These are phyloP conservation scores for Pedionomus torquatus DNA, from an alignment of 2,113 vertebrate genomes.

Conservation along the genomic window DNA sequence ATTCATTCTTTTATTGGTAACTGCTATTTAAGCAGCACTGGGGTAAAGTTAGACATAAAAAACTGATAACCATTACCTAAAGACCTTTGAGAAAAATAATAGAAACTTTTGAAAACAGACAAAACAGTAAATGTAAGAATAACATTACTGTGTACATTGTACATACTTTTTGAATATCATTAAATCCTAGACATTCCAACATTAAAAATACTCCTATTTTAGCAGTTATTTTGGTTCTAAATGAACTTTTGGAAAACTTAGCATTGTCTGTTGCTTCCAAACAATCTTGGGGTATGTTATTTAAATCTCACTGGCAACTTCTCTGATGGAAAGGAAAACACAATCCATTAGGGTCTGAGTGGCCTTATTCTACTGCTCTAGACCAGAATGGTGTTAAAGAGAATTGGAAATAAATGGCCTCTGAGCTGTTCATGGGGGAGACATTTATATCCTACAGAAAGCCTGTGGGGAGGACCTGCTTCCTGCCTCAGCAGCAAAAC, in stretches of 20 bases:
- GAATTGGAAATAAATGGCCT: not conserved
- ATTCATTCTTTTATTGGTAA: not conserved
- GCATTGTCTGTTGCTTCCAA: not conserved
- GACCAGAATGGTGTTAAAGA: not conserved
- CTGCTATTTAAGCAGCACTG: not conserved
- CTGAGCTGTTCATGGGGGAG: not conserved
- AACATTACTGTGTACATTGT: not conserved
- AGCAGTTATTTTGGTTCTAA: not conserved
- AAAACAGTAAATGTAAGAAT: not conserved
- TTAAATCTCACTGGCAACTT: not conserved
- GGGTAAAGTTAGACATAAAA: not conserved
- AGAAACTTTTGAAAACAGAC: not conserved
- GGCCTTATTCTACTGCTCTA: not conserved
- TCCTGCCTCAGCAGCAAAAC: not conserved
- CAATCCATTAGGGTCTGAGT: not conserved
- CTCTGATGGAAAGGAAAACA: not conserved
- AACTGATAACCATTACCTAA: not conserved
- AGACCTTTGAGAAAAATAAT: not conserved
- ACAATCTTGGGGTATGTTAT: not conserved
- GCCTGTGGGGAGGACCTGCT: not conserved
- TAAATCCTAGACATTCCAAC: not conserved
- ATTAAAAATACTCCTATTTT: not conserved
- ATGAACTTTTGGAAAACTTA: not conserved
- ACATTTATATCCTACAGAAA: not conserved
- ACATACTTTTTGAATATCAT: not conserved